A percentile compares a stretch with the other conserved stretches of the same genome.
Conservation (phyloP, 1,140 invertebrate species). For the Anthonomus grandis region DNA sequence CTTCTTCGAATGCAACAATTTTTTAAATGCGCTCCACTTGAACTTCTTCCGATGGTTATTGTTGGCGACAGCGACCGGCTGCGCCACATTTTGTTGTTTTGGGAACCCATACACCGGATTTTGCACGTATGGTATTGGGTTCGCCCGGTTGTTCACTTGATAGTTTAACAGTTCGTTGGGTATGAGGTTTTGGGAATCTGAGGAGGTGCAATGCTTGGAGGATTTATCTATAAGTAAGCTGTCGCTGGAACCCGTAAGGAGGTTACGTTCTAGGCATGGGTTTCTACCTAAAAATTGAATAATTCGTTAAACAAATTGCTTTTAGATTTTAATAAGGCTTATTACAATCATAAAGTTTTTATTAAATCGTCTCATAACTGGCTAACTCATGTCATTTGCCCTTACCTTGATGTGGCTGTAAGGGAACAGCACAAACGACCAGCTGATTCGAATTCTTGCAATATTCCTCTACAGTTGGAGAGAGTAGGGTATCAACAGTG, state of each 20-base stretch:
- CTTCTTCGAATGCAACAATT: slow-evolving; percentile 41
- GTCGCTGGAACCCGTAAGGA: slow-evolving; percentile 60
- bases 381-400: no score
- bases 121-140: slow-evolving; percentile 71
- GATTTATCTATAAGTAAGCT: slow-evolving; percentile 70
- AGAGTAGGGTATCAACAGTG: slow-evolving; percentile 51
- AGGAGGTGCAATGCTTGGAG: slow-evolving; percentile 56
- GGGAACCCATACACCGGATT: slow-evolving; percentile 65
- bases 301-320: neutral
- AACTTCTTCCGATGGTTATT: slow-evolving; percentile 43
- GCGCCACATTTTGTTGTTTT: slow-evolving; percentile 55
- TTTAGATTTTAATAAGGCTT: neutral
- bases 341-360: neutral
- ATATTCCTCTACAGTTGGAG: slow-evolving; percentile 51
- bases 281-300: slow-evolving; percentile 55
- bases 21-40: slow-evolving; percentile 45
- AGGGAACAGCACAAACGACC: slow-evolving; percentile 43
- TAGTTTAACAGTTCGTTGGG: slow-evolving; percentile 45
- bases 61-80: slow-evolving; percentile 3
- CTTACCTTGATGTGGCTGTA: slow-evolving; percentile 75
- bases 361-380: neutral
- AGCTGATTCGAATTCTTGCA: slow-evolving; percentile 55
- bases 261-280: slow-evolving; percentile 83
- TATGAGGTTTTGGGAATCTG: slow-evolving; percentile 50
- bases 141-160: slow-evolving; percentile 50